phyloP scores from a whole-genome alignment of 2,113 vertebrate species.

The Chamaetylas fuelleborni region DNA sequence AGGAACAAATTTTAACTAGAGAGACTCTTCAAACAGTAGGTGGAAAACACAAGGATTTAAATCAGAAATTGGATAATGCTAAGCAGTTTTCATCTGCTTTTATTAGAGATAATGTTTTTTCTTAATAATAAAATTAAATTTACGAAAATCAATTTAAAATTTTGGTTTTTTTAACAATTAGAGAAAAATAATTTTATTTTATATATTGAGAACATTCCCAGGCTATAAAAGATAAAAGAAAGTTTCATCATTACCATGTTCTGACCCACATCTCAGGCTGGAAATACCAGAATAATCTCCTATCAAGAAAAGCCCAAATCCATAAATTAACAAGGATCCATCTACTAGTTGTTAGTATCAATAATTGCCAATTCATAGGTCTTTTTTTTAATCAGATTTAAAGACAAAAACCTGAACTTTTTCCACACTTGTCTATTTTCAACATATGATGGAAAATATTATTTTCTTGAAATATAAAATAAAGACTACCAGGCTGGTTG shows the following conservation, averaged over 20 bases:
- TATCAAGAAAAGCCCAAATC: not conserved
- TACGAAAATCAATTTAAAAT: constrained; percentile 12
- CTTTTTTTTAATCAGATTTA: not conserved
- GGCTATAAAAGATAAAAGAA: not conserved
- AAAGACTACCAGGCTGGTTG: not conserved
- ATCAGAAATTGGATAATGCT: constrained; percentile 12
- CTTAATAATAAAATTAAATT: constrained; percentile 32
- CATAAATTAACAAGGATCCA: not conserved
- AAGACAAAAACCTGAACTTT: not conserved
- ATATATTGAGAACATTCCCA: not conserved
- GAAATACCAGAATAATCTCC: not conserved
- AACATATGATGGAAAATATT: not conserved
- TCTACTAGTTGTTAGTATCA: not conserved
- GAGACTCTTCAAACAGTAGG: constrained; percentile 8
- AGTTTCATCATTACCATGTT: not conserved
- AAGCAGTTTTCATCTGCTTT: constrained; percentile 22
- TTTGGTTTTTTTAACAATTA: not conserved
- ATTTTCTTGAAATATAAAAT: not conserved
- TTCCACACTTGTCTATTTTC: not conserved
- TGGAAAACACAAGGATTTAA: constrained; percentile 21
- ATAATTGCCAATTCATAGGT: not conserved
- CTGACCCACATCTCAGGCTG: not conserved
- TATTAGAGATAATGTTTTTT: constrained; percentile 1
- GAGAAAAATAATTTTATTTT: not conserved
- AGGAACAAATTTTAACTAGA: constrained; percentile 9